phyloP scores from a whole-genome alignment of 2,797 vertebrate species.

The Pelobates cultripes region DNA sequence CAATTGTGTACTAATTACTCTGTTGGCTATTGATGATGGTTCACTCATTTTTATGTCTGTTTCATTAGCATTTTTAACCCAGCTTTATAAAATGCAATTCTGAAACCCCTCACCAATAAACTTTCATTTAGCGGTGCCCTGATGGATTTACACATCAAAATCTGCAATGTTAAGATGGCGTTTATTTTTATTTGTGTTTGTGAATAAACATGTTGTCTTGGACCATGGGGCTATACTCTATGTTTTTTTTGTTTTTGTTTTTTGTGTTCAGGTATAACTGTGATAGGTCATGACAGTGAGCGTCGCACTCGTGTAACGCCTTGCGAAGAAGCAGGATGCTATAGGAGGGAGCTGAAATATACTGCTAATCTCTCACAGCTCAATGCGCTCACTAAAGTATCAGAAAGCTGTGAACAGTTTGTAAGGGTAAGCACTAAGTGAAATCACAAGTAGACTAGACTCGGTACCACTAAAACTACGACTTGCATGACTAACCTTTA shows the following conservation, averaged over 20 bases:
- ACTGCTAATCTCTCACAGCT: slow-evolving; percentile 48
- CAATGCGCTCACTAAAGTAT: slow-evolving; percentile 50
- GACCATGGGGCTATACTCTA: not conserved
- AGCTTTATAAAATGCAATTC: no score
- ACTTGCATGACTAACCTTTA: no score
- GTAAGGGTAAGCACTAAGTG: slow-evolving; percentile 48
- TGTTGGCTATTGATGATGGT: no score
- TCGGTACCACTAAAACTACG: no score
- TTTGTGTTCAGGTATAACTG: slow-evolving; percentile 45
- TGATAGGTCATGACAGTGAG: slow-evolving; percentile 56
- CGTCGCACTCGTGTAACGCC: slow-evolving; percentile 47
- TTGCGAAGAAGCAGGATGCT: slow-evolving; percentile 55
- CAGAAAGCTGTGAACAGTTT: slow-evolving; percentile 52
- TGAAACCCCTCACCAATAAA: no score
- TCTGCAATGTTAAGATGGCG: not conserved
- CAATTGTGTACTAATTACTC: no score
- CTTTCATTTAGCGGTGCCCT: no score
- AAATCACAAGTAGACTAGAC: no score
- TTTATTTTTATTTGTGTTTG: not conserved
- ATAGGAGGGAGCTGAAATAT: slow-evolving; percentile 50
- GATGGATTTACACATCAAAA: not conserved
- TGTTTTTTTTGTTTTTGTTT: no score
- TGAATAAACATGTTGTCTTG: not conserved
- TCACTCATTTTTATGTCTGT: no score
- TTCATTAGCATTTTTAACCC: no score